Evolutionary conservation across 2,888 invertebrate species (phyloP), one percentile per base, ranked within the genome.

Genomic region (Lycaena phlaeas): DNA sequence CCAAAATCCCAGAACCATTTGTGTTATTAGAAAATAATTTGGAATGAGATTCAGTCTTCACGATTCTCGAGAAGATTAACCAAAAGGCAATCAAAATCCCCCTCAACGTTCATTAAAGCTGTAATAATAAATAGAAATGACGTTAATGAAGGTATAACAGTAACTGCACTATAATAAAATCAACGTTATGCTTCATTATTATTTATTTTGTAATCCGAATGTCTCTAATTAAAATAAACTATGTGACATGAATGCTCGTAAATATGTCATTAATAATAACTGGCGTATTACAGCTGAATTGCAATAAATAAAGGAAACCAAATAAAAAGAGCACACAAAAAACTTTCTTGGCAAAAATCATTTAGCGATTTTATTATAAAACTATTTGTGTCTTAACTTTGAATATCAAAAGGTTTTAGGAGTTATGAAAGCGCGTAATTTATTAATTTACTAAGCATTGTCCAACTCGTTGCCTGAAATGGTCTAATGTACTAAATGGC

Each of bases 191-290:
- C 34, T 22, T 34, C 22, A 22, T 34, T 34, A 34, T 34, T 22
- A 34, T 22, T 34, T 34, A 34, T 34, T 34, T 18, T 34, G 34
- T 34, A 22, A 34, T 34, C 18, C 18, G 18, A 34, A 34, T 34
- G 34, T 34, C 34, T 9, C 34, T 34, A 34, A 34, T 34, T 22
- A 12, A 22, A 34, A 18, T 34, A 11, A 31, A 31, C 17, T 34
- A 34, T 22, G 12, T 12, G 22, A 9, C 18, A 7, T 18, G 18
- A 18, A 18, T 31, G 11, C 9, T 14, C 12, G 22, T 18, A 18
- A 31, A 31, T 31, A 31, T 17, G 17, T 17, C 11, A 31, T 31
- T 12, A 31, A 10, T n/a, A n/a, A n/a, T n/a, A n/a, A n/a, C n/a
- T n/a, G n/a, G n/a, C n/a, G n/a, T n/a, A n/a, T n/a, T n/a, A n/a